Conservation (phyloP, 2,113 vertebrate species). For the Catharus bicknelli region DNA sequence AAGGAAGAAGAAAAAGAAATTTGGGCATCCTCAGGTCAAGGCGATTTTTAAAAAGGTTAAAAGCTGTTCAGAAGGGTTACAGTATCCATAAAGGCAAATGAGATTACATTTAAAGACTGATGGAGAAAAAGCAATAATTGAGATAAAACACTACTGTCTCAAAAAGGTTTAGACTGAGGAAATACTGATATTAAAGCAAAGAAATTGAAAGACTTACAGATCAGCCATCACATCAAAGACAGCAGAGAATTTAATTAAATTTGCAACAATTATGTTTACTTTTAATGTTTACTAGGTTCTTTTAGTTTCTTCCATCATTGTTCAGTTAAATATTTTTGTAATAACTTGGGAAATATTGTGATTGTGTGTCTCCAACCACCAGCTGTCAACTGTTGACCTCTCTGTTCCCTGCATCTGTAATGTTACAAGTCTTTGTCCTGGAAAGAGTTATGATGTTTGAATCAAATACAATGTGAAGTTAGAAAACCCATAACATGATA, state of each 20-base stretch:
- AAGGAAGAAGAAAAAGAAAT: constrained; percentile 70
- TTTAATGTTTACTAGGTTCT: constrained; percentile 66
- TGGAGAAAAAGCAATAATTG: constrained; percentile 80
- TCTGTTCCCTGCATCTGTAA: constrained; percentile 64
- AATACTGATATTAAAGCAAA: constrained; percentile 67
- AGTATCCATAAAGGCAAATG: constrained; percentile 82
- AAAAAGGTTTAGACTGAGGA: constrained; percentile 69
- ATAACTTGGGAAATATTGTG: constrained; percentile 63
- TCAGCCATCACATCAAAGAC: constrained; percentile 67
- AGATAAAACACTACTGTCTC: constrained; percentile 77
- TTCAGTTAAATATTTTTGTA: constrained; percentile 67
- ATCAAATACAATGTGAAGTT: constrained; percentile 66
- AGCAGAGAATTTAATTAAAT: constrained; percentile 64
- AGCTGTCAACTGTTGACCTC: constrained; percentile 75
- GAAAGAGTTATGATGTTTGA: constrained; percentile 73
- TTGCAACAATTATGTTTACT: constrained; percentile 70
- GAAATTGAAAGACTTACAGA: constrained; percentile 72
- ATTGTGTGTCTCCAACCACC: constrained; percentile 61
- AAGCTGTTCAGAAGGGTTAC: constrained; percentile 84
- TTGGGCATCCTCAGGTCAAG: constrained; percentile 81
- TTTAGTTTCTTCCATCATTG: constrained; percentile 48
- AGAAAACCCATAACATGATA: constrained; percentile 68
- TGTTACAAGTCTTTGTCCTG: constrained; percentile 71
- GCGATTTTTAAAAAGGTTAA: constrained; percentile 84
- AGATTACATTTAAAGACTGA: constrained; percentile 83